phyloP scores from a whole-genome alignment of 1,140 invertebrate genomes.

The Ostrea denselamellosa region DNA sequence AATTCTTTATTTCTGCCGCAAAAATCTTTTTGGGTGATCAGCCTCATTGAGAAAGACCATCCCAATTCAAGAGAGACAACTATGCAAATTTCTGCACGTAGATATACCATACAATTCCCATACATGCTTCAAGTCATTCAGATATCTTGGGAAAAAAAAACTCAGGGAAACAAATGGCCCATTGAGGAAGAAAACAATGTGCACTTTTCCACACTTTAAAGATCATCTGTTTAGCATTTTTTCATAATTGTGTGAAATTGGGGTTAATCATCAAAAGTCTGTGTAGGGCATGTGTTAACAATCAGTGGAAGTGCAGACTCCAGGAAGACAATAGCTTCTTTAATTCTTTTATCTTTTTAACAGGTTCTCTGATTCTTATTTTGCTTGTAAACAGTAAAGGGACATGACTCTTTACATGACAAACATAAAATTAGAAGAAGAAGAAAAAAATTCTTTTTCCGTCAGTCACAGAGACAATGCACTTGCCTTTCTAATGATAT shows the following conservation, averaged over 20 bases:
- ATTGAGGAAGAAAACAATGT: slow-evolving; percentile 27
- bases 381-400: not conserved
- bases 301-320: not conserved
- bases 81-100: slow-evolving; percentile 9
- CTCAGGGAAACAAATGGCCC: slow-evolving; percentile 12
- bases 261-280: slow-evolving; percentile 29
- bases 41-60: slow-evolving; percentile 25
- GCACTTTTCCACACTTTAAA: slow-evolving; percentile 35
- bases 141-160: slow-evolving; percentile 29
- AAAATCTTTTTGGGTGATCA: slow-evolving; percentile 26
- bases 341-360: slow-evolving; percentile 30
- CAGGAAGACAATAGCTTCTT: slow-evolving; percentile 7
- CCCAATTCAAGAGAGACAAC: not conserved
- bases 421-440: not conserved
- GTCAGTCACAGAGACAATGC: not conserved
- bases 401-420: not conserved
- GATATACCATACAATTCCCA: slow-evolving; percentile 13
- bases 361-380: not conserved
- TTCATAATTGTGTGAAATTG: slow-evolving; percentile 38
- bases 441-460: not conserved
- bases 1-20: slow-evolving; percentile 33
- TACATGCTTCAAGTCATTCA: slow-evolving; percentile 33
- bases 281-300: slow-evolving; percentile 24
- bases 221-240: slow-evolving; percentile 31
- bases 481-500: not conserved